Percentiles rank a stretch among this genome's conserved stretches.
phyloP scores from a whole-genome alignment of 35 echinoderm and acorn worm species.

The Acanthaster planci region DNA sequence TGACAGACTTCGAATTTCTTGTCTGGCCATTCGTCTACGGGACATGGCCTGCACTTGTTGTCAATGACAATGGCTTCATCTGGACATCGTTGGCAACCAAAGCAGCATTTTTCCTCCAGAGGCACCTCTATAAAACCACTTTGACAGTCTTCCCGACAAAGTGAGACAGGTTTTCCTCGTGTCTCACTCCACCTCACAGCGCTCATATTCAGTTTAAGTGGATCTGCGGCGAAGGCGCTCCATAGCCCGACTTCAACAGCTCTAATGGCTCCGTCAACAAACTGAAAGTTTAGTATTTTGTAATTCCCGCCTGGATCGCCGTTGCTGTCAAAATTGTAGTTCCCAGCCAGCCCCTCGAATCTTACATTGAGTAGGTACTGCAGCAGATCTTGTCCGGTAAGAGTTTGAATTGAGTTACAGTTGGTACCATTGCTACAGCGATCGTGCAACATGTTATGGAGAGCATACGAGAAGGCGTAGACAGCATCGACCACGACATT shows the following conservation, averaged over 20 bases:
- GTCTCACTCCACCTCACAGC: background rate
- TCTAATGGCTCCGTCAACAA: no score
- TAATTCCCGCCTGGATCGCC: constrained; percentile 33
- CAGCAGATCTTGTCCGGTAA: constrained; percentile 5
- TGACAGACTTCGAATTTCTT: no score
- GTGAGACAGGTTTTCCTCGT: background rate
- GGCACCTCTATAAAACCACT: no score
- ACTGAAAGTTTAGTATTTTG: constrained; percentile 17
- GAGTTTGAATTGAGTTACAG: background rate
- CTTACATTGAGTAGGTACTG: background rate
- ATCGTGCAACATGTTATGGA: background rate
- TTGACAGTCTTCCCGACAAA: background rate
- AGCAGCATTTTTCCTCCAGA: no score
- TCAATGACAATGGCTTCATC: no score
- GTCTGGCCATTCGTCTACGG: no score
- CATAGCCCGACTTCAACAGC: no score
- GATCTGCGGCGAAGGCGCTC: no score
- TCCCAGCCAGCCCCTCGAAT: constrained; percentile 23
- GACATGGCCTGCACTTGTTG: no score
- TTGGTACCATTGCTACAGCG: background rate
- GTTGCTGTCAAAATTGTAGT: constrained; percentile 20
- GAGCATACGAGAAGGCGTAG: constrained; percentile 30
- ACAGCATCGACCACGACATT: constrained; percentile 21
- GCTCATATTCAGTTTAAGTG: no score
- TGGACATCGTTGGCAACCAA: no score